A percentile compares a stretch with the other conserved stretches of the same genome.
These are phyloP conservation scores for Regulus satrapa DNA, from an alignment of 2,113 vertebrate species.

Conservation along the genomic window DNA sequence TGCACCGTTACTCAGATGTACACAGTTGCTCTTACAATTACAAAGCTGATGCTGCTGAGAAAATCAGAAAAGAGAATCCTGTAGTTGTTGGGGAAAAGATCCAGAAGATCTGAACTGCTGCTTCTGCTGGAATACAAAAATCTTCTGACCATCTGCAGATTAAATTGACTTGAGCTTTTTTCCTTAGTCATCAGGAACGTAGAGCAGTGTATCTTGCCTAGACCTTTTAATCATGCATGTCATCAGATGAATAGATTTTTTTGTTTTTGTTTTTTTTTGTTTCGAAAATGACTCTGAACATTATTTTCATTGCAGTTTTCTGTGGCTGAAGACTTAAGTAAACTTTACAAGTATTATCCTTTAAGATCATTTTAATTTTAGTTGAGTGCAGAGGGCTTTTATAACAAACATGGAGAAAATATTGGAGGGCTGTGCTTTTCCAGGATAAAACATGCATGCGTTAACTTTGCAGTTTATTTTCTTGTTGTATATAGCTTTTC, in stretches of 20 bases:
- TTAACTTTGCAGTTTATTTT: constrained; percentile 76
- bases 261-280: background rate
- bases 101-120: constrained; percentile 84
- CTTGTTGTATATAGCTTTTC: constrained; percentile 79
- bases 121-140: constrained; percentile 72
- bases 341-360: constrained; percentile 78
- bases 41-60: constrained; percentile 88
- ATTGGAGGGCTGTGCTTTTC: constrained; percentile 76
- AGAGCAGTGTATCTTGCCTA: constrained; percentile 75
- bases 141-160: constrained; percentile 76
- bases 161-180: constrained; percentile 75
- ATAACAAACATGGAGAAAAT: constrained; percentile 72
- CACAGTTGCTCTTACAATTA: constrained; percentile 90
- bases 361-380: constrained; percentile 80
- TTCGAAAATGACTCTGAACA: constrained; percentile 77
- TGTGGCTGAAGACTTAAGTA: constrained; percentile 78
- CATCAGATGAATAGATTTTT: constrained; percentile 77
- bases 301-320: constrained; percentile 77
- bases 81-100: constrained; percentile 89
- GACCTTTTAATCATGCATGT: constrained; percentile 83
- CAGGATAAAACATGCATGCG: constrained; percentile 79
- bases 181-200: constrained; percentile 74
- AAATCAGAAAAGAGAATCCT: constrained; percentile 91
- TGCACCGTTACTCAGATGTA: constrained; percentile 86
- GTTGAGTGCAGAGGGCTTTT: constrained; percentile 79